A percentile compares a stretch with the other conserved stretches of the same genome.
phyloP scores from a whole-genome alignment of 2,888 invertebrate species.

The Calephelis perditalis region DNA sequence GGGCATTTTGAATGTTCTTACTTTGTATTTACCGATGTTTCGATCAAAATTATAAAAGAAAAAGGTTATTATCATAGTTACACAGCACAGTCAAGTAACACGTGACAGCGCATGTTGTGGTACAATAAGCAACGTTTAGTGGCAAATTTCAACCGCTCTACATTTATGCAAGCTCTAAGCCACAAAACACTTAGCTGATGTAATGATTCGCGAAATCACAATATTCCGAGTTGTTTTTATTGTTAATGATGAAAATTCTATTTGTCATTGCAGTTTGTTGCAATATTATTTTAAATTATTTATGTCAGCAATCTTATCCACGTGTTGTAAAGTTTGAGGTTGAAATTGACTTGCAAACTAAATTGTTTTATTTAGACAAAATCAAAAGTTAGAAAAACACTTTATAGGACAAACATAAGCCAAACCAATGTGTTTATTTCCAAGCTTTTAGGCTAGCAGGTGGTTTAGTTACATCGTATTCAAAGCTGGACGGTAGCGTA shows the following conservation, averaged over 20 bases:
- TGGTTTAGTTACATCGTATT: too few relatives aligned
- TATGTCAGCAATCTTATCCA: not conserved
- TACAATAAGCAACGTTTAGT: not conserved
- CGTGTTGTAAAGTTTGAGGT: not conserved
- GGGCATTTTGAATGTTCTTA: too few relatives aligned
- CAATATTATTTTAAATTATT: not conserved
- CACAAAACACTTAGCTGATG: conserved; percentile 13
- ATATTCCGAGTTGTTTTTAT: conserved; percentile 5
- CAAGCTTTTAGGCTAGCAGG: too few relatives aligned
- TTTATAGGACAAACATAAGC: conserved; percentile 18
- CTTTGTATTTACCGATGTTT: too few relatives aligned
- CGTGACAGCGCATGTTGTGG: too few relatives aligned
- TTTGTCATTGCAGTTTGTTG: conserved; percentile 2
- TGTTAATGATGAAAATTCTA: conserved; percentile 4
- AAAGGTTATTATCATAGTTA: too few relatives aligned
- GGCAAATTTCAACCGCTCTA: not conserved
- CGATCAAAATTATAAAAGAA: too few relatives aligned
- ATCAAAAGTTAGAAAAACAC: too few relatives aligned
- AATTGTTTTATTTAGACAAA: too few relatives aligned
- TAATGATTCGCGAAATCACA: conserved; percentile 15
- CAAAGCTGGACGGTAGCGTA: too few relatives aligned
- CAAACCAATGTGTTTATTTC: not conserved
- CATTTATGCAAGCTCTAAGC: not conserved
- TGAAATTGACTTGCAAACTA: not conserved
- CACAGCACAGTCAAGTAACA: too few relatives aligned